Conservation (phyloP, 2,888 invertebrate genomes). For the Drosophila prolongata region DNA sequence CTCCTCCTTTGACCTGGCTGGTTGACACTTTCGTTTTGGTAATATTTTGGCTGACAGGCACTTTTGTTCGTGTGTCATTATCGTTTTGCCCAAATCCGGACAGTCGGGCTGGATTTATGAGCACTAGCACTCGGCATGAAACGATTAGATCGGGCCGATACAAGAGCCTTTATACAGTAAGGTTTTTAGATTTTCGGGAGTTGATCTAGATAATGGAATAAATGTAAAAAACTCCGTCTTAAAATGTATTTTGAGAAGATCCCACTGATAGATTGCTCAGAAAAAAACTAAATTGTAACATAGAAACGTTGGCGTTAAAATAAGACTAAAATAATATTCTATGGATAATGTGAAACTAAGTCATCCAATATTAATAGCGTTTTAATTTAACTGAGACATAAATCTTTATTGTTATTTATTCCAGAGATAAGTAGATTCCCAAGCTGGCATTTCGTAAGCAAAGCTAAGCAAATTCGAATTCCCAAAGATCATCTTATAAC, state of each 20-base stretch:
- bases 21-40: constrained; percentile 69
- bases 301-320: too few species aligned
- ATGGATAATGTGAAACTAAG: background rate
- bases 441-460: background rate
- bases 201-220: background rate
- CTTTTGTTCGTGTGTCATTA: constrained; percentile 74
- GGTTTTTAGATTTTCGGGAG: constrained; percentile 5
- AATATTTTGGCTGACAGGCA: constrained; percentile 65
- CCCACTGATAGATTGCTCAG: too few species aligned
- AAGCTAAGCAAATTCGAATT: constrained; percentile 14
- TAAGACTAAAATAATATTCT: too few species aligned
- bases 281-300: too few species aligned
- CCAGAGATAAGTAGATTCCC: constrained; percentile 4
- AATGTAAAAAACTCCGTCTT: background rate
- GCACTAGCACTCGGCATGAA: constrained; percentile 51
- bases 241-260: background rate
- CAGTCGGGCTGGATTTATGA: constrained; percentile 57
- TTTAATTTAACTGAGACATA: background rate
- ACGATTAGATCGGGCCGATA: constrained; percentile 40
- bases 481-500: constrained; percentile 21
- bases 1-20: constrained; percentile 46
- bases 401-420: background rate
- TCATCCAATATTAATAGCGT: background rate
- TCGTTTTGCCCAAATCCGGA: constrained; percentile 55
- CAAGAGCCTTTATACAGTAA: constrained; percentile 18